A percentile compares a stretch with the other conserved stretches of the same genome.
These are phyloP conservation scores for Ceratosolen fusciceps DNA, from an alignment of 1,140 invertebrate genomes.

Conservation along the genomic window DNA sequence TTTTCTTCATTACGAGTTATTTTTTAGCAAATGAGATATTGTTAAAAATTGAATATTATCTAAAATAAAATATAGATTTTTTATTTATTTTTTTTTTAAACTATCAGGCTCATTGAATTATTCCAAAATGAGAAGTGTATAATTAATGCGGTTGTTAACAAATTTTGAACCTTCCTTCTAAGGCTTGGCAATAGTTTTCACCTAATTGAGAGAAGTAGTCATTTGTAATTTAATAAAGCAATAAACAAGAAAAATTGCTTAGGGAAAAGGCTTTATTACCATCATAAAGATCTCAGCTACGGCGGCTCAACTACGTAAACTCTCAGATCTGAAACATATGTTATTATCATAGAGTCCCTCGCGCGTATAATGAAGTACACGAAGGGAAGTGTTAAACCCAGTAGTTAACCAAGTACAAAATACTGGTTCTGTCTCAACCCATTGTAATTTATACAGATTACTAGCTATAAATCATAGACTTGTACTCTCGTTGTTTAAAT, in stretches of 20 bases:
- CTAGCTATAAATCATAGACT: constrained; percentile 14
- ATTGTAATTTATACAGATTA: constrained; percentile 61
- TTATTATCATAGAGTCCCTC: too few species aligned
- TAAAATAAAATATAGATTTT: too few species aligned
- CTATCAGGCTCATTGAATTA: too few species aligned
- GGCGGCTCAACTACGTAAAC: background rate
- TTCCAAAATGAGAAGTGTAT: too few species aligned
- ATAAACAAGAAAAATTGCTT: constrained; percentile 55
- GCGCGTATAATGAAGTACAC: too few species aligned
- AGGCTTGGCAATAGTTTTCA: constrained; percentile 57
- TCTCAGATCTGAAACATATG: background rate
- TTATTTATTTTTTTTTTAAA: too few species aligned
- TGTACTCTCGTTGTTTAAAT: background rate
- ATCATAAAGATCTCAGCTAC: constrained; percentile 60
- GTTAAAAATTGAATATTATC: too few species aligned
- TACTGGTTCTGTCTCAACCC: background rate
- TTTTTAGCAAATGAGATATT: too few species aligned
- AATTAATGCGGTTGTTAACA: too few species aligned
- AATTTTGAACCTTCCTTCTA: too few species aligned
- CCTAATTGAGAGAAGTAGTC: constrained; percentile 50
- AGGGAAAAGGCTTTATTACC: constrained; percentile 58
- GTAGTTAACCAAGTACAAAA: constrained; percentile 1
- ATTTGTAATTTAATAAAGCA: constrained; percentile 60
- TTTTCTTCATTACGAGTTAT: too few species aligned
- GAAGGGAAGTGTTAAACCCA: background rate